A percentile compares a stretch with the other conserved stretches of the same genome.
Conservation (phyloP, 2,888 invertebrate species). For the Phalera bucephala region DNA sequence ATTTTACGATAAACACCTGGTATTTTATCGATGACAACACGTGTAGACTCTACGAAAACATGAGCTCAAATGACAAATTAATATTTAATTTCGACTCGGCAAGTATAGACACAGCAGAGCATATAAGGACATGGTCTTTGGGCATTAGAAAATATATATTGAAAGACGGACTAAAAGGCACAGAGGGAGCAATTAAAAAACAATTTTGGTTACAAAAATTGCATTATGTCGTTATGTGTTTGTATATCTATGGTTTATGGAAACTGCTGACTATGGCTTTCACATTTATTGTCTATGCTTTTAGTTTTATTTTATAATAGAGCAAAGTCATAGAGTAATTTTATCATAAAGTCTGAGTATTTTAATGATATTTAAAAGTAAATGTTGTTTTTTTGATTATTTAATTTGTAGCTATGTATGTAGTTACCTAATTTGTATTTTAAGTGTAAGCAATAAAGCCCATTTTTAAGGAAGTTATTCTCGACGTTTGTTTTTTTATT, state of each 20-base stretch:
- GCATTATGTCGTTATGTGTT: constrained; percentile 3
- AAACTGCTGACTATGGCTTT: constrained; percentile 1
- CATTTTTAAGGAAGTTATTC: too few species aligned
- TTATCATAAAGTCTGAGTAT: too few species aligned
- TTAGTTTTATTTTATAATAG: too few species aligned
- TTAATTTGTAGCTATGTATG: too few species aligned
- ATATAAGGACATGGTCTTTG: constrained; percentile 23
- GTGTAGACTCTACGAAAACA: constrained; percentile 7
- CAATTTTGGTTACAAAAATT: constrained; percentile 21
- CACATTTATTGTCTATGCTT: too few species aligned
- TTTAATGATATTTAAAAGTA: too few species aligned
- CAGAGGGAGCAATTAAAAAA: constrained; percentile 19
- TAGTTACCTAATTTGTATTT: too few species aligned
- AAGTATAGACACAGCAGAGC: constrained; percentile 23
- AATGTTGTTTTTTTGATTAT: too few species aligned
- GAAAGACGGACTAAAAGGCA: constrained; percentile 26
- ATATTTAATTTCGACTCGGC: constrained; percentile 35
- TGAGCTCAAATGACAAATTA: constrained; percentile 19
- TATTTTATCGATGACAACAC: constrained; percentile 26
- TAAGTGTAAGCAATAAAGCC: too few species aligned
- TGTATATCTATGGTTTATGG: constrained; percentile 16
- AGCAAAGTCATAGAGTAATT: too few species aligned
- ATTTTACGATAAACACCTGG: constrained; percentile 32
- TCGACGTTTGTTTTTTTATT: too few species aligned
- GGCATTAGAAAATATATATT: constrained; percentile 28